Evolutionary conservation across 1,140 invertebrate species (phyloP), one percentile per base, ranked within the genome.

Genomic region (Brachionus calyciflorus): DNA sequence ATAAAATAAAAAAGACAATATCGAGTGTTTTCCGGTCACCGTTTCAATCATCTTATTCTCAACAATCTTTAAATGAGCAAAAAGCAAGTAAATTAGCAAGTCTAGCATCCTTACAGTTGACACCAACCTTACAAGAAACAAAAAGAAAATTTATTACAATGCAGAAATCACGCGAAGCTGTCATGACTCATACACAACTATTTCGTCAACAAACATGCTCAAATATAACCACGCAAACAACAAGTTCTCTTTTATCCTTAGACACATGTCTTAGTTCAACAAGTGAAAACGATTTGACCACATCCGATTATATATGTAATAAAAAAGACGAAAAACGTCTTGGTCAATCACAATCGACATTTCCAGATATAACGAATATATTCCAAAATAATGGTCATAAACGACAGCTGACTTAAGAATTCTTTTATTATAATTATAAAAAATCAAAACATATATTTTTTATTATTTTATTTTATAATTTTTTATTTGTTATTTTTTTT

Each of bases 1-100:
- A 90, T 63, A 94, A 93, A 85, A 82, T 96, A 79, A 96, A 94
- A 85, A 88, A 93, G 65, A 93, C 94, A 3, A 91, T 96, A 81
- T 95, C 93, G 10, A 93, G 92, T n/a, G 91, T 93, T 88, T 73
- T 73, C 28, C 69, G 69, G 0, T 73, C 69, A 93, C 94, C 90
- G 93, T 92, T 79, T 92, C 92, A 73, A 24, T 49, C 69, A n/a
- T 40, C 30, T 3, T 55, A 73, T 37, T 73, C 69, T 14, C 69
- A 73, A 26, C 69, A 73, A 14, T 73, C 69, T 12, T 41, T 73
- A 10, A 73, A 73, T 51, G 69, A 73, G 17, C 69, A 73, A 73
- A 73, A 73, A 41, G 69, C 69, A 40, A 73, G 69, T 33, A 73
- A 73, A 51, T 40, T 73, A n/a, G 69, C 69, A 10, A 51, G 46